Evolutionary conservation across 2,797 vertebrate species (phyloP), one percentile per base, ranked within the genome.

Genomic region (Esox lucius): DNA sequence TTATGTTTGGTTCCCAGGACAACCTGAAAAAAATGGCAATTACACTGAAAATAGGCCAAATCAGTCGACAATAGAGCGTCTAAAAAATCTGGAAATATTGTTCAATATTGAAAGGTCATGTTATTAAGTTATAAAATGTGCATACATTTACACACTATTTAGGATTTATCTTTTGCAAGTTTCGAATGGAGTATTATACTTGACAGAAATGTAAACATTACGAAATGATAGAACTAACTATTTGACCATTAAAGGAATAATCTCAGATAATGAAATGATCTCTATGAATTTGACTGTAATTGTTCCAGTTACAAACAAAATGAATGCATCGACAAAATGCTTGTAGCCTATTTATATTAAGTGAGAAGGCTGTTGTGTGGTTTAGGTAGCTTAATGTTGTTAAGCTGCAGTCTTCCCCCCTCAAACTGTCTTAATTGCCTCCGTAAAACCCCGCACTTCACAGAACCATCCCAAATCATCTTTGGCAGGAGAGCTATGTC

Each of bases 321-420:
- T 26, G 0, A 61, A 61, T 24, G 53, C 7, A 1, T 56, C 2
- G 2, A 22, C 1, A 22, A 56, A 22, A 56, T 56, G 22, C 11
- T 33, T 66, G 64, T n/a, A 66, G 51, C 46, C 11, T 33, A 68
- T 68, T 79, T 16, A 42, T 56, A 56, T 75, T 75, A 89, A 81
- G 71, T 89, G 78, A 90, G 86, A 82, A 73, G 84, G 94, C 96
- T 97, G 95, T 90, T 92, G 93, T 93, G 96, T 96, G 96, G 95
- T 97, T 96, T 97, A 98, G 96, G 96, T 98, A 98, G 96, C 98
- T 96, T 96, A 95, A 95, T 97, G 96, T 98, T 98, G 96, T 97
- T 98, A 96, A 95, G 95, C 95, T 97, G 87, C 88, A 87, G 84
- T 87, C 94, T 93, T 86, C 89, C 93, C 95, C 94, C 96, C 95